phyloP scores from a whole-genome alignment of 1,140 invertebrate genomes.

The Habropoda laboriosa region DNA sequence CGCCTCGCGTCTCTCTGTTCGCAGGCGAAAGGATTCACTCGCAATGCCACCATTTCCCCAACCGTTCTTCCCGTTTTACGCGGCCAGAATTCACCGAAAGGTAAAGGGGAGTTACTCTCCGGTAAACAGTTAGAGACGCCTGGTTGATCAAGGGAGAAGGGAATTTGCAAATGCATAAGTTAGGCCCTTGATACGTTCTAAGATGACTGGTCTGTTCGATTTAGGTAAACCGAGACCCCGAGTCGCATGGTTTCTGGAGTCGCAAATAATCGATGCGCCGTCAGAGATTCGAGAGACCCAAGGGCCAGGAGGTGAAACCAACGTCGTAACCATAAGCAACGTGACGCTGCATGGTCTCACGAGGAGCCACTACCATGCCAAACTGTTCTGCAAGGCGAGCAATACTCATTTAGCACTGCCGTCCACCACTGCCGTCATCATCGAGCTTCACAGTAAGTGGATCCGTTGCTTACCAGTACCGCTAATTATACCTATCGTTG shows the following conservation, averaged over 20 bases:
- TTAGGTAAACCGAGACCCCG: constrained; percentile 83
- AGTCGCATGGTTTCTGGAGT: constrained; percentile 84
- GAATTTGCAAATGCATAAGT: neutral
- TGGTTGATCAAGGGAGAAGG: no score
- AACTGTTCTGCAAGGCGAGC: constrained; percentile 84
- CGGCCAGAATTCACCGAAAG: no score
- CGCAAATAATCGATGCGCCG: constrained; percentile 81
- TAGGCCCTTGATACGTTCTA: neutral
- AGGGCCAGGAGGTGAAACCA: constrained; percentile 69
- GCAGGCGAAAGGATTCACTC: no score
- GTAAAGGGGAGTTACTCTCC: no score
- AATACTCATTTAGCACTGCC: constrained; percentile 84
- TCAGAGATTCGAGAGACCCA: constrained; percentile 76
- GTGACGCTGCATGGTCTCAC: constrained; percentile 78
- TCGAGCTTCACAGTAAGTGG: constrained; percentile 85
- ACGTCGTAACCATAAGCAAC: constrained; percentile 82
- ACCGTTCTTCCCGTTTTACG: no score
- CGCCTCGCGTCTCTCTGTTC: no score
- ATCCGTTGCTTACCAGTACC: no score
- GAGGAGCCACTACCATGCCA: constrained; percentile 82
- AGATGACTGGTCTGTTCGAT: neutral
- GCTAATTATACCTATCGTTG: neutral
- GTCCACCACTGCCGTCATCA: constrained; percentile 81
- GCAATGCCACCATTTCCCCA: no score
- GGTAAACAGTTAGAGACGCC: no score